Evolutionary conservation across 2,797 vertebrate genomes (phyloP).

Genomic region (Oreortyx pictus): DNA sequence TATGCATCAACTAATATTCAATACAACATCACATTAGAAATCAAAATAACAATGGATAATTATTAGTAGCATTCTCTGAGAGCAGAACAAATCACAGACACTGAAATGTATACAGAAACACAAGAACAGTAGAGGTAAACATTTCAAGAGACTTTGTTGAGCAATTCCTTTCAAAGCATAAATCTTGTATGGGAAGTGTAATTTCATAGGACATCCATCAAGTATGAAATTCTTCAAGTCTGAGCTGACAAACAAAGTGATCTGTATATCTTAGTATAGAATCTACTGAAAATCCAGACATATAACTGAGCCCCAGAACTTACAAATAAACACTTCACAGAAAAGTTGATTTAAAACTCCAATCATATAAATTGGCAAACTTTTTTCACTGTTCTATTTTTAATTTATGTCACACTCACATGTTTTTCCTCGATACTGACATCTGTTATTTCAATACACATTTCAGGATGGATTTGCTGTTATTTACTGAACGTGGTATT

Average conservation of each 20-base stretch:
- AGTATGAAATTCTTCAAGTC: background rate
- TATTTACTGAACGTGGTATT: background rate
- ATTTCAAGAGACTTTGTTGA: background rate
- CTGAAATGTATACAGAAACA: background rate
- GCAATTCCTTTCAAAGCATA: background rate
- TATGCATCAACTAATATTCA: constrained; percentile 56
- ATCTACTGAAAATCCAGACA: background rate
- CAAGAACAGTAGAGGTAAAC: background rate
- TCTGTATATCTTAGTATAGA: background rate
- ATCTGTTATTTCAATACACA: background rate
- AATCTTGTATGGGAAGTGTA: background rate
- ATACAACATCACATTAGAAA: constrained; percentile 38
- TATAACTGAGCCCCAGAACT: background rate
- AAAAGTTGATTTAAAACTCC: background rate
- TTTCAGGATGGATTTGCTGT: background rate
- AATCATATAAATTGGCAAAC: background rate
- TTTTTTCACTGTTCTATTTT: background rate
- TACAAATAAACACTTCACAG: background rate
- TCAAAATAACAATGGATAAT: constrained; percentile 57
- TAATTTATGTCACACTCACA: background rate
- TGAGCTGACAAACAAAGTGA: background rate
- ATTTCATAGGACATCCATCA: background rate
- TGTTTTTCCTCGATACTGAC: background rate
- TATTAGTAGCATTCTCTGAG: constrained; percentile 26
- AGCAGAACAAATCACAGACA: constrained; percentile 15